Conservation (phyloP, 2,797 vertebrate genomes). For the Sebastes cheni region DNA sequence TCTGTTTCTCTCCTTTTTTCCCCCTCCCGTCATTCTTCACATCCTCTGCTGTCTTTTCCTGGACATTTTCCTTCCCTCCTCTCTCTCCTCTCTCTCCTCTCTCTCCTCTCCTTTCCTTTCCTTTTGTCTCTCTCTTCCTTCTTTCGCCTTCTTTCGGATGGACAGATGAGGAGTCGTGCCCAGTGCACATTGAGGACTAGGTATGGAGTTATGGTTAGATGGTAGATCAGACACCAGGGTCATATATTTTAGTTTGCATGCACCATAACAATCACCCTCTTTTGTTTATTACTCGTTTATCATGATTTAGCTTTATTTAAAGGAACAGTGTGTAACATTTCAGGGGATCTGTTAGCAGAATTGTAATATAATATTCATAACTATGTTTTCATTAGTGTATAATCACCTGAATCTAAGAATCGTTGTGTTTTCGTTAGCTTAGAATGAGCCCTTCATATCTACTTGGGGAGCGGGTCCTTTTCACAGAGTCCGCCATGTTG, state of each 20-base stretch:
- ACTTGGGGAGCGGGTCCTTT: too few species aligned
- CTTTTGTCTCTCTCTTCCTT: slow-evolving; percentile 47
- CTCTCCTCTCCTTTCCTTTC: slow-evolving; percentile 24
- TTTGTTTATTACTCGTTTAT: background rate
- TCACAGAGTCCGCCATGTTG: too few species aligned
- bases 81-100: slow-evolving; percentile 41
- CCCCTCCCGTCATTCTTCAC: slow-evolving; percentile 39
- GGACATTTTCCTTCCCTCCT: slow-evolving; percentile 50
- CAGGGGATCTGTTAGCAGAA: too few species aligned
- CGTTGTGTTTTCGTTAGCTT: too few species aligned
- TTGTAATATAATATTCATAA: too few species aligned
- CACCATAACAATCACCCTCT: background rate
- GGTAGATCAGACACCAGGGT: slow-evolving; percentile 43
- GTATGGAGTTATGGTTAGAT: slow-evolving; percentile 80
- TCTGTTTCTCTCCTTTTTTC: slow-evolving; percentile 67
- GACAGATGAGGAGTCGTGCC: slow-evolving; percentile 94
- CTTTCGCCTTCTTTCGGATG: slow-evolving; percentile 83
- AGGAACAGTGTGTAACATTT: too few species aligned
- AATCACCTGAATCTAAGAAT: too few species aligned
- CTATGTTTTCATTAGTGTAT: too few species aligned
- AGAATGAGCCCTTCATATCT: too few species aligned
- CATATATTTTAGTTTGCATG: background rate
- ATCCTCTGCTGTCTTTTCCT: slow-evolving; percentile 61
- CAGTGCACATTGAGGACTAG: slow-evolving; percentile 96
- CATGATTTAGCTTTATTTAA: background rate